Base-by-base conservation (phyloP, 2,797 vertebrate genomes). In the Macrochelys suwanniensis region DNA sequence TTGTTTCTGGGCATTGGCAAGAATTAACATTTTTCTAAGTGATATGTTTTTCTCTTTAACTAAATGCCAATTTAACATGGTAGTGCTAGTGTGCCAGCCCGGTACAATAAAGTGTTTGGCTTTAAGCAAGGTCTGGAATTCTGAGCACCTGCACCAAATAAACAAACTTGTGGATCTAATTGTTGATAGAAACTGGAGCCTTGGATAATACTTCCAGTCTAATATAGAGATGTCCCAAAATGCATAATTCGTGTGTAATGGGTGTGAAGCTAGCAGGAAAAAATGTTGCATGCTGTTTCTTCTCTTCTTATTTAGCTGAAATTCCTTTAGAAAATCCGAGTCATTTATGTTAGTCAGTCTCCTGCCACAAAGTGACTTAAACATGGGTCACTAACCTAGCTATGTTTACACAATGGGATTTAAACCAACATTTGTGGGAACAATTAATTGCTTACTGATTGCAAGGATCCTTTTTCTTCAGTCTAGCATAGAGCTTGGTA, bases 371-470 rank as follows among this genome's bases (percentile, higher is more conserved):
- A 21, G 2, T 96, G 82, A 85, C 85, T 95, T 93, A 89, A 92
- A 90, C 77, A 25, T 74, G 89, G 94, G 89, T 97, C 94, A 94
- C 82, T 94, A 96, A 96, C 91, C 93, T 96, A 90, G 84, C 88
- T 97, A 78, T 98, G 96, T 98, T 98, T 98, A 98, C 89, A 97
- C 57, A 33, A 89, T 88, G 83, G 93, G 92, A 92, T 97, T 98
- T 98, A 97, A 97, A 92, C 87, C 93, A 97, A 0, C 94, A 92
- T 97, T 96, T 95, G 87, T 65, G 88, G 89, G 94, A 97, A 92
- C 96, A 95, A 90, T 97, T 97, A 97, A 97, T 98, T 97, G 94
- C 88, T 90, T 94, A 77, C 90, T 95, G 96, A 97, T 96, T 97
- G 92, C 92, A 84, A 92, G 91, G 74, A 82, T 82, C 51, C 85